Evolutionary conservation across 2,888 invertebrate genomes (phyloP), one percentile per base, ranked within the genome.

Genomic region (Aquatica leii): DNA sequence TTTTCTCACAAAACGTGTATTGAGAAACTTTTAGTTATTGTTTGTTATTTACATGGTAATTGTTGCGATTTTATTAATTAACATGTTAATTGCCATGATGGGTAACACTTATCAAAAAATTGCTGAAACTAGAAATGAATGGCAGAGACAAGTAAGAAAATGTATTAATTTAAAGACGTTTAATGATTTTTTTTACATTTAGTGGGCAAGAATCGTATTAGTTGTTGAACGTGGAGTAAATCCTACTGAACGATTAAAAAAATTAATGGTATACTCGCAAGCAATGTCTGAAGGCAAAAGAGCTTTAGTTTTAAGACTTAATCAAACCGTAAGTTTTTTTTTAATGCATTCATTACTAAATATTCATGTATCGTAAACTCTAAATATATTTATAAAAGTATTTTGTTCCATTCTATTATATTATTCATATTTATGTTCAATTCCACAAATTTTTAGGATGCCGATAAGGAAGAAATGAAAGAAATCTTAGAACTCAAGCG

Each of bases 1-100:
- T 12, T 46, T 15, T 31, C 2, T 56, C 31, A 34, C n/a, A 21
- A 35, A 37, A 6, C 21, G 9, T 41, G 8, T 51, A 20, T 18
- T 14, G 31, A 43, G 41, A 2, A 15, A 41, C 59, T 81, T 81
- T 5, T 83, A 92, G 92, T 84, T 93, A 12, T 84, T 98, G 11
- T 98, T 98, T 82, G 92, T 98, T n/a, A 85, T 97, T 34, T 99
- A 96, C 83, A 98, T 98, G 96, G 94, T 93, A 59, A 93, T 98
- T 78, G 98, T 98, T 15, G 95, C 96, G 0, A 92, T 98, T 63
- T 84, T 98, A 31, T 84, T 98, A 61, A 95, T 98, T 53, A 98
- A 98, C 86, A 96, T 98, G 95, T 85, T 98, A 82, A 98, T 98
- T 76, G 98, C 98, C 68, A 98, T 98, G 98, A 98, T 98, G 98